Evolutionary conservation across 2,888 invertebrate genomes (phyloP).

Genomic region (Diplazon laetatorius): DNA sequence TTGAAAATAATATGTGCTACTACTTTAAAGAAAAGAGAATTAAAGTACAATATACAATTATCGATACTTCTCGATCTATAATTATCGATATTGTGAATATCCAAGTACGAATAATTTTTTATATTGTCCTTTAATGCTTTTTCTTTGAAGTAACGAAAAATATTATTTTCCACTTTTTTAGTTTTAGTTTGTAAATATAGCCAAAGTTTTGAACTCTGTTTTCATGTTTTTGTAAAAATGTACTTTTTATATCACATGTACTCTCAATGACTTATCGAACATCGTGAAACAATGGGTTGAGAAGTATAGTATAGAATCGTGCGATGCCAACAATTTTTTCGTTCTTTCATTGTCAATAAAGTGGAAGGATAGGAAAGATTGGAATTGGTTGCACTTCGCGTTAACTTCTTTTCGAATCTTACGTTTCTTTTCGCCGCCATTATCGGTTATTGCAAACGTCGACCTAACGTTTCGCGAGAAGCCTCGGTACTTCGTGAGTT

Average conservation of each 20-base stretch:
- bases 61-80: no score
- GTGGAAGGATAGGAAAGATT: slow-evolving; percentile 1
- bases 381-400: slow-evolving; percentile 46
- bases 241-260: not conserved
- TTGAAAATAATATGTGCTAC: no score
- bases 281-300: not conserved
- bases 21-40: no score
- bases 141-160: no score
- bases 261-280: not conserved
- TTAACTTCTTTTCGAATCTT: slow-evolving; percentile 20
- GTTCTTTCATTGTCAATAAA: slow-evolving; percentile 30
- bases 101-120: no score
- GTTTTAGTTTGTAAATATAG: no score
- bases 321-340: not conserved
- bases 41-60: no score
- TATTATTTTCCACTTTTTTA: no score
- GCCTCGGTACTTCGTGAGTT: slow-evolving; percentile 39
- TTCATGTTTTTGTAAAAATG: not conserved
- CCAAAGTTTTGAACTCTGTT: no score
- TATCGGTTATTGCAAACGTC: slow-evolving; percentile 48
- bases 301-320: not conserved
- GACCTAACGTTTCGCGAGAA: slow-evolving; percentile 47
- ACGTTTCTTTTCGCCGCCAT: slow-evolving; percentile 19
- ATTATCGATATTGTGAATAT: no score
- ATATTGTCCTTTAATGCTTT: no score